Evolutionary conservation across 2,888 invertebrate species (phyloP), one percentile per base, ranked within the genome.

Genomic region (Acutogordius australiensis): DNA sequence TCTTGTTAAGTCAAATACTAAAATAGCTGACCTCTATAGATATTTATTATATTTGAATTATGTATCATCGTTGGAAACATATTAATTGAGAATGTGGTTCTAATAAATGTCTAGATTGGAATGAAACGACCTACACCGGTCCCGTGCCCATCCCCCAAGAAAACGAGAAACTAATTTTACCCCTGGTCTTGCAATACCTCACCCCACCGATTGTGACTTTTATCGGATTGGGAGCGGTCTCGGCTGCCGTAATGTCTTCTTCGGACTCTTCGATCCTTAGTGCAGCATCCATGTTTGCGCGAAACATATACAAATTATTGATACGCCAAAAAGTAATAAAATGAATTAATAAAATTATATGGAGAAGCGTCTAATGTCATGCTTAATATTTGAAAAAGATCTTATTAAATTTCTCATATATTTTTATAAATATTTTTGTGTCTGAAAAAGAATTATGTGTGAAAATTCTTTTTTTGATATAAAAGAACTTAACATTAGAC

Each of bases 231-330:
- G 97, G 97, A 0, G 94, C 94, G 2, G 90, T 97, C 2, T 91
- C 91, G 0, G 97, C 94, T 1, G 94, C 94, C 26, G 94, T 97
- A 64, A 97, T 97, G 94, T 91, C 91, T 44, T 91, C 91, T 0
- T 94, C 94, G 0, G 94, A 97, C 73, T 94, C 94, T 60, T 91
- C 91, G 65, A 87, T 97, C 60, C 77, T 97, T 26, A 90, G 91
- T 27, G 94, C 94, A 1, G 86, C 87, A 65, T 88, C 91, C 29
- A 94, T 97, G 94, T 97, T 97, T 70, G 91, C 94, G 63, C 79
- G 91, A 70, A 97, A 97, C 73, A 84, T 97, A 65, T 94, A 94
- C 78, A 88, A 84, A 75, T 78, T 88, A 71, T 86, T 94, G 70
- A 87, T 97, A 75, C 77, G 94, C 61, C 88, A 88, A 73, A 80